Conservation (phyloP, 2,888 invertebrate genomes). For the Leptinotarsa peninsularis region DNA sequence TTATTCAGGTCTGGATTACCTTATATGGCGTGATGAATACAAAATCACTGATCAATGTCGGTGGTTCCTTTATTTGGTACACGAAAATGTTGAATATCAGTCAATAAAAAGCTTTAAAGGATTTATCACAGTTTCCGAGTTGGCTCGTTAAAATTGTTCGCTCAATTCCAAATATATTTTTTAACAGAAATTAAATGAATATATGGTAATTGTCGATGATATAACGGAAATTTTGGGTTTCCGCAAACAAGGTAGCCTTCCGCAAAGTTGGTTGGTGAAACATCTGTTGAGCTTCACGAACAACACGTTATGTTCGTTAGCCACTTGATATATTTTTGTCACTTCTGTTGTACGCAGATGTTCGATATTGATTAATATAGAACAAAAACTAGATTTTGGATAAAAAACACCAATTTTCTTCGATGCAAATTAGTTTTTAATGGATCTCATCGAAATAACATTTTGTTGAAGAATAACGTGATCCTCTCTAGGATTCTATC, state of each 20-base stretch:
- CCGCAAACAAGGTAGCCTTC: constrained; percentile 4
- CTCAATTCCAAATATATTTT: constrained; percentile 7
- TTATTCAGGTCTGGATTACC: constrained; percentile 33
- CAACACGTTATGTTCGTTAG: no score
- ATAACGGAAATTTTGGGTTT: constrained; percentile 1
- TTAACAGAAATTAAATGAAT: not conserved
- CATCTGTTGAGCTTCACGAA: not conserved
- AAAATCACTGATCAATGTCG: constrained; percentile 27
- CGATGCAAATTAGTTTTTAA: no score
- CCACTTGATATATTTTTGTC: no score
- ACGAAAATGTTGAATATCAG: constrained; percentile 22
- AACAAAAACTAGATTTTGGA: no score
- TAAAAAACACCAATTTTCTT: no score
- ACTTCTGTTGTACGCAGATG: no score
- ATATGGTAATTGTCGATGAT: constrained; percentile 3
- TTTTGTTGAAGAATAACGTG: no score
- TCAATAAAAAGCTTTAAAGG: constrained; percentile 24
- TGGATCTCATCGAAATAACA: no score
- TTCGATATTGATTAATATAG: no score
- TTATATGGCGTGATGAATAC: constrained; percentile 32
- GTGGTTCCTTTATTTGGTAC: constrained; percentile 23
- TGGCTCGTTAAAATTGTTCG: constrained; percentile 26
- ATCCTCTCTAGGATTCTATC: no score
- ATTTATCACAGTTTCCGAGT: constrained; percentile 24
- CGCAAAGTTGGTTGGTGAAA: not conserved